Base-by-base conservation (phyloP, 1,140 invertebrate species). In the Proctacanthus coquilletti region DNA sequence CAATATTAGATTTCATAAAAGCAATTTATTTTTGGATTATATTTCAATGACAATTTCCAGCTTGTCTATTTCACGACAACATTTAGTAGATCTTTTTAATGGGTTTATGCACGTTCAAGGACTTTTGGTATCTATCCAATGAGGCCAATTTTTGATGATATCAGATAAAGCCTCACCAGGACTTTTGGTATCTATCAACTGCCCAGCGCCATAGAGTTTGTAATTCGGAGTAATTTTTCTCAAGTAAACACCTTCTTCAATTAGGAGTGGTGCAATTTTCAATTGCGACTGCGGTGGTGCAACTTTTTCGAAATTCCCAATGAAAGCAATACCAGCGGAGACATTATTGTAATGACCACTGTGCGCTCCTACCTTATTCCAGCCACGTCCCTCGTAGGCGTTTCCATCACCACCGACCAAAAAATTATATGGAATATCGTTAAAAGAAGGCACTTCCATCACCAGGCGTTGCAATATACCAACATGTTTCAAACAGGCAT, bases 331-430 rank as follows among this genome's bases (percentile, higher is more conserved):
- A 11, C 68, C 70, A 18, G 78, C 49, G 11, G 66, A 68, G 27
- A 66, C 64, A 2, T 44, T 53, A 47, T 82, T 81, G 44, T 71
- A 74, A 3, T 64, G 62, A 1, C 47, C 50, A 0, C 70, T 64
- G 43, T 77, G 71, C 0, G 70, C 67, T 0, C 73, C 73, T 0
- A 61, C 48, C 3, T 46, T 45, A 19, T 64, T 56, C 65, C 72
- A 74, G 4, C 69, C 74, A 13, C 76, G 61, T 10, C 71, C 76
- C 45, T 73, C 70, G 46, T 76, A 78, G 0, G 69, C 64, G 11
- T 65, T 66, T 0, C 74, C 74, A 52, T 79, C 75, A 20, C 69
- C 70, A 3, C 74, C 76, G 23, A 80, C 66, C 18, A 78, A 40
- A 43, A 77, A 79, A 42, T 64, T 74, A 41, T 74, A 76, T 3